Conservation (phyloP, 2,113 vertebrate genomes). For the Sclerurus mexicanus region DNA sequence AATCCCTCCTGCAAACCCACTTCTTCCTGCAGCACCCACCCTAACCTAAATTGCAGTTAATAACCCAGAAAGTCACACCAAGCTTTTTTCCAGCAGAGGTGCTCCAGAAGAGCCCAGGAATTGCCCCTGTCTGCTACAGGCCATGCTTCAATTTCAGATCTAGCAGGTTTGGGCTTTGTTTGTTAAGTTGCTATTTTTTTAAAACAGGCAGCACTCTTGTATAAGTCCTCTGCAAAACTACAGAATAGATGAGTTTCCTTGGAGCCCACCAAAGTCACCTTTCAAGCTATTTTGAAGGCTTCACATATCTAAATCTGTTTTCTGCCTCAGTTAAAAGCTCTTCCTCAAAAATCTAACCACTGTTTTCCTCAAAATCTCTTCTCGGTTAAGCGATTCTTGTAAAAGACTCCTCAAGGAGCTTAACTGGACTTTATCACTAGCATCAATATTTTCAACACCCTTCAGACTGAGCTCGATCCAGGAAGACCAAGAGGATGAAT, state of each 20-base stretch:
- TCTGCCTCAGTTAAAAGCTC: conserved; percentile 1
- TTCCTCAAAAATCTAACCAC: background rate
- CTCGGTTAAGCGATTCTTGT: background rate
- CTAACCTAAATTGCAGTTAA: background rate
- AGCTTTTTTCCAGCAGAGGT: background rate
- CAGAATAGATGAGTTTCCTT: conserved; percentile 33
- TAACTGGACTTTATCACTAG: background rate
- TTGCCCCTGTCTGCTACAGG: background rate
- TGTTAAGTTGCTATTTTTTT: background rate
- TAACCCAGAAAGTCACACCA: background rate
- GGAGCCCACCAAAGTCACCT: conserved; percentile 31
- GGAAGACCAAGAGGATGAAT: background rate
- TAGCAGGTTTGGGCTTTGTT: background rate
- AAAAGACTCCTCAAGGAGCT: background rate
- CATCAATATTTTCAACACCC: background rate
- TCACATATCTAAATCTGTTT: conserved; percentile 1
- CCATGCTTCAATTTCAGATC: background rate
- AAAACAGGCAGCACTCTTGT: background rate
- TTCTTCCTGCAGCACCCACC: background rate
- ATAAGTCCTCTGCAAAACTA: background rate
- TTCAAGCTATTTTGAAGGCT: background rate
- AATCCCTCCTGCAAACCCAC: background rate
- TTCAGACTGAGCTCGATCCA: background rate
- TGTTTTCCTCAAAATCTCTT: background rate
- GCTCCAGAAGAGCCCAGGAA: background rate